Evolutionary conservation across 2,888 invertebrate genomes (phyloP).

Genomic region (Eustalomyia histrio): DNA sequence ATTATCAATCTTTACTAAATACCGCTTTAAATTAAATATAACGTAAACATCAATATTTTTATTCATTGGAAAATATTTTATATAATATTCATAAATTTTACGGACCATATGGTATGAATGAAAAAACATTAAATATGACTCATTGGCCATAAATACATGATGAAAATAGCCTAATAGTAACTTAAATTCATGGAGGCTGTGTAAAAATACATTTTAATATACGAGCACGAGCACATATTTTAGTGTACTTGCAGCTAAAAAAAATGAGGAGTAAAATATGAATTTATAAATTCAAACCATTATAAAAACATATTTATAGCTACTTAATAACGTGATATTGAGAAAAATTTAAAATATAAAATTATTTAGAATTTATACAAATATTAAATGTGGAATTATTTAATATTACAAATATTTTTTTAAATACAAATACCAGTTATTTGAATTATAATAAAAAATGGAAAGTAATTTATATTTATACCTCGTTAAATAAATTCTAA

Average conservation of each 20-base stretch:
- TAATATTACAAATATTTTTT: no score
- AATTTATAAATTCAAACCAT: background rate
- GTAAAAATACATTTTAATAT: background rate
- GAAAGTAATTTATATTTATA: no score
- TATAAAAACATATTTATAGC: constrained; percentile 18
- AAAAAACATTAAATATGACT: constrained; percentile 7
- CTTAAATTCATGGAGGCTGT: background rate
- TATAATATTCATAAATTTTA: constrained; percentile 10
- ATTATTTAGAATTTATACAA: no score
- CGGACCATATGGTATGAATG: constrained; percentile 15
- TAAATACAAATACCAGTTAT: no score
- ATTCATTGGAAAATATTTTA: constrained; percentile 8
- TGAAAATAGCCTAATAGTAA: background rate
- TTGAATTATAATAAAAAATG: no score
- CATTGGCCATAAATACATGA: constrained; percentile 8
- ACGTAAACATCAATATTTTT: constrained; percentile 3
- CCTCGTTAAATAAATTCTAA: no score
- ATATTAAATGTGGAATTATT: no score
- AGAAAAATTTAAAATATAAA: no score
- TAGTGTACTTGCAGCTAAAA: background rate
- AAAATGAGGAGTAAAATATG: background rate
- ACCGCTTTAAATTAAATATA: background rate
- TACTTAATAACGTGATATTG: constrained; percentile 4
- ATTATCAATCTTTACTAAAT: background rate
- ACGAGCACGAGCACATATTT: background rate